phyloP scores from a whole-genome alignment of 2,888 invertebrate genomes.

The Rhogogaster chlorosoma region DNA sequence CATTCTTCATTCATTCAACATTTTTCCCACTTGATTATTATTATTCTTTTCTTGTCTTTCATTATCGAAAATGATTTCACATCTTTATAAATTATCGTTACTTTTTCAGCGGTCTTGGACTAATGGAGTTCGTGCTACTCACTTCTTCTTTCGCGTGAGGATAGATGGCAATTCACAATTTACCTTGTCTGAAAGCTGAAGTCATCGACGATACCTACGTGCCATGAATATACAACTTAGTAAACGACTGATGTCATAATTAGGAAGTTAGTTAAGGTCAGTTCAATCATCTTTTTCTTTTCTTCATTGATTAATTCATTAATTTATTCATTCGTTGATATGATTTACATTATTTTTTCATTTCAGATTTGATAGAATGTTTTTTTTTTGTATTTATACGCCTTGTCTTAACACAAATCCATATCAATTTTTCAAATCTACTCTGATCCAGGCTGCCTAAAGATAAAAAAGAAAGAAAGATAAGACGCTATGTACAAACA shows the following conservation, averaged over 20 bases:
- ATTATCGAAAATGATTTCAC: not conserved
- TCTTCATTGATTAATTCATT: not conserved
- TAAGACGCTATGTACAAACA: not conserved
- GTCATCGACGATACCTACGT: constrained; percentile 17
- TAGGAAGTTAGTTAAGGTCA: constrained; percentile 43
- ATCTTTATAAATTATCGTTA: not conserved
- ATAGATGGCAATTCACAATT: constrained; percentile 29
- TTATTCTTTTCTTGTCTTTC: not conserved
- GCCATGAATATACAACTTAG: constrained; percentile 44
- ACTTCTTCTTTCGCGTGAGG: not conserved
- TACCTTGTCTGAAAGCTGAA: constrained; percentile 11
- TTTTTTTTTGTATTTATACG: not conserved
- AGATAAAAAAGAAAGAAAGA: not conserved
- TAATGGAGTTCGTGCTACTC: constrained; percentile 21
- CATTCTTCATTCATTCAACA: not conserved
- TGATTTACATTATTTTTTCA: not conserved
- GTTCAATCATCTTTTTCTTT: not conserved
- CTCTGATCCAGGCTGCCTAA: not conserved
- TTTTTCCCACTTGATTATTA: not conserved
- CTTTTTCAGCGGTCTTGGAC: constrained; percentile 38
- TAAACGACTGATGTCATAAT: constrained; percentile 31
- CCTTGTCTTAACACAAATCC: not conserved
- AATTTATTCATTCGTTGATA: not conserved
- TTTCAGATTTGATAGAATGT: not conserved
- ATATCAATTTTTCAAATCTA: not conserved